phyloP scores from a whole-genome alignment of 2,113 vertebrate genomes.

The Salminus brasiliensis region DNA sequence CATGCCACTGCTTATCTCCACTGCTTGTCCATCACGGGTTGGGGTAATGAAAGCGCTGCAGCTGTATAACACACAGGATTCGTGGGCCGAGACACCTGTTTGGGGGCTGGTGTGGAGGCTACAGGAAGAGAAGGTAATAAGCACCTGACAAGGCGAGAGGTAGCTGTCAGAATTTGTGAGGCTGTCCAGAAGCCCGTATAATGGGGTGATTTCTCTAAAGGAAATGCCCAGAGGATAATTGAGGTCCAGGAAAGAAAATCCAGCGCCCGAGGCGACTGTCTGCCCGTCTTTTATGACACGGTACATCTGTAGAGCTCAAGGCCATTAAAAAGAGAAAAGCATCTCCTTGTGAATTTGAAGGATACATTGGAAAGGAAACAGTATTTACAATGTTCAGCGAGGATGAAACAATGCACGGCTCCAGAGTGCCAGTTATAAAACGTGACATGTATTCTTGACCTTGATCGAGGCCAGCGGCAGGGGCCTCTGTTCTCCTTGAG shows the following conservation, averaged over 20 bases:
- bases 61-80: conserved; percentile 28
- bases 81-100: conserved; percentile 55
- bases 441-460: conserved; percentile 14
- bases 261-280: conserved; percentile 29
- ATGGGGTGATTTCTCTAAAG: conserved; percentile 44
- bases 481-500: conserved; percentile 18
- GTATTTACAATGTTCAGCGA: conserved; percentile 30
- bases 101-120: conserved; percentile 28
- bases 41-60: conserved; percentile 42
- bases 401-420: conserved; percentile 26
- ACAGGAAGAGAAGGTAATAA: conserved; percentile 53
- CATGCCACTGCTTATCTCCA: conserved; percentile 22
- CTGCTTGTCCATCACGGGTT: neutral
- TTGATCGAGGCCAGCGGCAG: conserved; percentile 6
- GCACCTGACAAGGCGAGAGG: conserved; percentile 52
- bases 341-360: conserved; percentile 36
- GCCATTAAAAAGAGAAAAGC: neutral
- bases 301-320: conserved; percentile 44
- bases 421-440: conserved; percentile 29
- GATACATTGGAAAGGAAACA: conserved; percentile 43
- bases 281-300: conserved; percentile 26
- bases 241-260: conserved; percentile 34
- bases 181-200: conserved; percentile 46
- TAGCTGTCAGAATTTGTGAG: conserved; percentile 27
- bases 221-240: conserved; percentile 45